A percentile compares a stretch with the other conserved stretches of the same genome.
Evolutionary conservation across 2,888 invertebrate genomes (phyloP).

Genomic region (Gasteruption jaculator): DNA sequence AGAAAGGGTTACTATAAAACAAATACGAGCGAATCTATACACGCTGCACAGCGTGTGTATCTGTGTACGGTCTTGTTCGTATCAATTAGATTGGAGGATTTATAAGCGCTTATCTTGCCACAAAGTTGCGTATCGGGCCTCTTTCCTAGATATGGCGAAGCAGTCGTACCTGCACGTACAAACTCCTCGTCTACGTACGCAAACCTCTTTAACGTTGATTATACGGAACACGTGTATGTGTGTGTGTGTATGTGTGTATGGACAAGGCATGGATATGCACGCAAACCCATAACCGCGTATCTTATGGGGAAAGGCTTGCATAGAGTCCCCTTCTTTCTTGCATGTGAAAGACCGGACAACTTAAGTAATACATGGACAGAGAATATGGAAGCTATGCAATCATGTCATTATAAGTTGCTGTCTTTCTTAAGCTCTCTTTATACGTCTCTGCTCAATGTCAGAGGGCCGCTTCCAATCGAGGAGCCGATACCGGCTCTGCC

Average conservation of each 20-base stretch:
- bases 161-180: constrained; percentile 2
- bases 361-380: constrained; percentile 22
- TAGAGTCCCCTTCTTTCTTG: too few relatives aligned
- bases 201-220: constrained; percentile 8
- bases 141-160: neutral
- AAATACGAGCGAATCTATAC: too few relatives aligned
- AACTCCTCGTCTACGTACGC: constrained; percentile 6
- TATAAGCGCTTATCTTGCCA: constrained; percentile 36
- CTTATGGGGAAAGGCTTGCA: constrained; percentile 12
- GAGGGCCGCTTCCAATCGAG: too few relatives aligned
- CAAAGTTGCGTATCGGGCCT: constrained; percentile 33
- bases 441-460: too few relatives aligned
- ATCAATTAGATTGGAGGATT: constrained; percentile 43
- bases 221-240: constrained; percentile 19
- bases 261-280: too few relatives aligned
- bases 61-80: constrained; percentile 23
- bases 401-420: constrained; percentile 37
- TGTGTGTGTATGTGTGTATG: too few relatives aligned
- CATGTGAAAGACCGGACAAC: too few relatives aligned
- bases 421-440: too few relatives aligned
- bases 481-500: too few relatives aligned
- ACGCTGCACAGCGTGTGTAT: too few relatives aligned
- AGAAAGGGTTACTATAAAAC: too few relatives aligned
- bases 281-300: too few relatives aligned
- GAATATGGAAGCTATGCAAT: constrained; percentile 35